Conservation (phyloP, 2,113 vertebrate genomes). For the Thermophis baileyi region DNA sequence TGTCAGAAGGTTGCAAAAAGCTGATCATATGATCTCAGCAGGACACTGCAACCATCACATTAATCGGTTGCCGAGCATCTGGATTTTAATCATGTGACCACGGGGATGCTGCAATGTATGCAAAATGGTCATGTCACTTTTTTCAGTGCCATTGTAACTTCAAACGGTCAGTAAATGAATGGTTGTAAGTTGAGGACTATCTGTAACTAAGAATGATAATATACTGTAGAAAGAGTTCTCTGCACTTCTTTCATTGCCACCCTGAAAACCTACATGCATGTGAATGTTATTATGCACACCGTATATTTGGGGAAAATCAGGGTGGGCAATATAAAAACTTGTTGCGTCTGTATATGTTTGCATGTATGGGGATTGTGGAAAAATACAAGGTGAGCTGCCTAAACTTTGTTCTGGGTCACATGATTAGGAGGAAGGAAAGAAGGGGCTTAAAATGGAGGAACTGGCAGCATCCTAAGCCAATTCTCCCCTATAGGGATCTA, state of each 20-base stretch:
- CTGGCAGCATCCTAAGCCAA: background rate
- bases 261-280: background rate
- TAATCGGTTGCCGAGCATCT: background rate
- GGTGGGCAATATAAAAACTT: background rate
- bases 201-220: background rate
- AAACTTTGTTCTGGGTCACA: background rate
- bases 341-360: background rate
- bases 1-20: background rate
- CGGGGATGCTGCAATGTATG: background rate
- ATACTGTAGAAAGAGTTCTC: background rate
- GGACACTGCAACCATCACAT: background rate
- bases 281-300: background rate
- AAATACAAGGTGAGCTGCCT: background rate
- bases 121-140: background rate
- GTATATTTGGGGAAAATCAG: background rate
- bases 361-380: background rate
- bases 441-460: background rate
- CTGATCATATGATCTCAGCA: too few species aligned
- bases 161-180: background rate
- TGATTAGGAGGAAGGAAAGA: background rate
- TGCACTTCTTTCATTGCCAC: background rate
- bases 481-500: background rate
- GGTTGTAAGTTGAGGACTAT: background rate
- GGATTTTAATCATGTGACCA: background rate
- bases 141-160: background rate